Conservation (phyloP, 2,888 invertebrate species). For the Perizoma flavofasciatum region DNA sequence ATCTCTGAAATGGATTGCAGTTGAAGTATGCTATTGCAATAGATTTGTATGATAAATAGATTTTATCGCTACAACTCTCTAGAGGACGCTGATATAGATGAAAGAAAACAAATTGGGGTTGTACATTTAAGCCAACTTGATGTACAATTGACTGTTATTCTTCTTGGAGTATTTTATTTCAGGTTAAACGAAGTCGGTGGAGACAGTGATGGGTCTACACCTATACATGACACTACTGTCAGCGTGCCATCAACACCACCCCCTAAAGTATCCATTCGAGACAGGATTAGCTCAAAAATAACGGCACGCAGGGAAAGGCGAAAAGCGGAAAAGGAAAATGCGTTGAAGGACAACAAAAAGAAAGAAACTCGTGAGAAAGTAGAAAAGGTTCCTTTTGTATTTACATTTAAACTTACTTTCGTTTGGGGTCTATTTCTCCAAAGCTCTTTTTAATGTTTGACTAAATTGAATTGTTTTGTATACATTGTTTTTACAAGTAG, state of each 20-base stretch:
- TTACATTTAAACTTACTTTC: conserved; percentile 43
- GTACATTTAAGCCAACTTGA: too few relatives aligned
- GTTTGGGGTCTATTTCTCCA: conserved; percentile 31
- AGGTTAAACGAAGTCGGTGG: conserved; percentile 61
- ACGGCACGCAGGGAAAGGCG: conserved; percentile 58
- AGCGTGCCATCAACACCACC: conserved; percentile 46
- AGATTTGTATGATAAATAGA: too few relatives aligned
- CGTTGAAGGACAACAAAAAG: conserved; percentile 49
- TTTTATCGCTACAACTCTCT: too few relatives aligned
- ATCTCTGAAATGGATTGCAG: too few relatives aligned
- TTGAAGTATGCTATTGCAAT: too few relatives aligned
- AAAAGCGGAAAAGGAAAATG: conserved; percentile 50
- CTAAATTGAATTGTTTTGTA: conserved; percentile 36
- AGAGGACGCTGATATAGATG: too few relatives aligned
- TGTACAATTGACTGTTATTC: too few relatives aligned
- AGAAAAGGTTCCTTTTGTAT: conserved; percentile 59
- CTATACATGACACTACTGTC: too few relatives aligned
- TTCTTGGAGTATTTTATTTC: conserved; percentile 27
- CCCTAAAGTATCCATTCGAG: conserved; percentile 57
- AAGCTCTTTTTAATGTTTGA: conserved; percentile 45
- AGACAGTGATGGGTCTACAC: conserved; percentile 58
- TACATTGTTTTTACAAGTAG: conserved; percentile 1
- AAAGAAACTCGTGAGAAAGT: conserved; percentile 58
- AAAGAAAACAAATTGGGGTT: too few relatives aligned
- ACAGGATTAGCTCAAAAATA: conserved; percentile 62